Conservation (phyloP, 2,888 invertebrate species). For the Drosophila neotestacea region DNA sequence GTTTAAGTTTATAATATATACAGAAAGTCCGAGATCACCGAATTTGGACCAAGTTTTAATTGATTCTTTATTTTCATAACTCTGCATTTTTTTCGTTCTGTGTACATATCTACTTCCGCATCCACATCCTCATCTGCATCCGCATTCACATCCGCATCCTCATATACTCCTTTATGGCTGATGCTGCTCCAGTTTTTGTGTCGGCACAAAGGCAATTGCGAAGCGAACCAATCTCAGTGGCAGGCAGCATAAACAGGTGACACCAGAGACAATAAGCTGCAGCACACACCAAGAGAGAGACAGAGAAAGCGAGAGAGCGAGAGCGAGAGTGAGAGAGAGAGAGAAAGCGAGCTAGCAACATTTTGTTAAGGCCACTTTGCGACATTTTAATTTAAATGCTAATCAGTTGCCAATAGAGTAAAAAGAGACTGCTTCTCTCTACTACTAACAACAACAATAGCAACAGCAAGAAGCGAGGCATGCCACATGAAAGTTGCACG, state of each 20-base stretch:
- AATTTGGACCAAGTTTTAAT: no score
- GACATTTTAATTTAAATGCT: conserved; percentile 80
- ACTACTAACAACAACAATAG: conserved; percentile 5
- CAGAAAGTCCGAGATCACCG: no score
- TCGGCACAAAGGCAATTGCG: conserved; percentile 62
- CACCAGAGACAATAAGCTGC: conserved; percentile 69
- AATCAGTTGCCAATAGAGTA: conserved; percentile 78
- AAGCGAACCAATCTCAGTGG: conserved; percentile 60
- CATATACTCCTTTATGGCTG: conserved; percentile 27
- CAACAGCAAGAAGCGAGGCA: neutral
- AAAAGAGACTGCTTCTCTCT: conserved; percentile 52
- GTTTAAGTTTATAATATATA: no score
- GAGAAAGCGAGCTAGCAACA: conserved; percentile 46
- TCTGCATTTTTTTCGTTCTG: no score
- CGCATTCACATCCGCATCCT: conserved; percentile 21
- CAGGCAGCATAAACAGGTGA: conserved; percentile 67
- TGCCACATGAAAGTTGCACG: conserved; percentile 22
- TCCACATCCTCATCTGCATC: conserved; percentile 22
- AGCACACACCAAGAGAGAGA: conserved; percentile 25
- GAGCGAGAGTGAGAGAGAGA: neutral
- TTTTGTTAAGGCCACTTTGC: conserved; percentile 80
- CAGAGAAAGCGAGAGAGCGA: neutral
- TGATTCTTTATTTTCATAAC: no score
- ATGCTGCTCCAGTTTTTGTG: conserved; percentile 21
- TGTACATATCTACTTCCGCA: conserved; percentile 18